Conservation (phyloP, 2,888 invertebrate genomes). For the Calephelis perditalis region DNA sequence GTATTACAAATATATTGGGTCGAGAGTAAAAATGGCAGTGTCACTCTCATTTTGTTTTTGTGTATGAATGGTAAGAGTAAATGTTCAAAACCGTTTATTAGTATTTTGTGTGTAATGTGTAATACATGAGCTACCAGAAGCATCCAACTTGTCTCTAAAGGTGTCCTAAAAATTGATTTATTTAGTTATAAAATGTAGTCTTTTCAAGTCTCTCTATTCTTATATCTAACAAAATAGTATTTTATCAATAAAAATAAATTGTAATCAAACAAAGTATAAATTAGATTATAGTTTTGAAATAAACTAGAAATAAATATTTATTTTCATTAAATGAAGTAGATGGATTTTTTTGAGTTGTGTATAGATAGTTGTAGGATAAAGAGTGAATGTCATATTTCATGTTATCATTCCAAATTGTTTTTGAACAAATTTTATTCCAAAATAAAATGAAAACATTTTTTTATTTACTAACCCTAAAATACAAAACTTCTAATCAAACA, state of each 20-base stretch:
- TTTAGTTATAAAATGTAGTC: constrained; percentile 26
- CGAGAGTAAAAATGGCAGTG: too few species aligned
- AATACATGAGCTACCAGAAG: too few species aligned
- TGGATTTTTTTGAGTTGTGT: constrained; percentile 40
- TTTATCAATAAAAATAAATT: constrained; percentile 37
- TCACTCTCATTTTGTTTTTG: too few species aligned
- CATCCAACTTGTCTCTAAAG: too few species aligned
- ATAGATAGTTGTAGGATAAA: constrained; percentile 38
- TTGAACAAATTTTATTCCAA: constrained; percentile 62
- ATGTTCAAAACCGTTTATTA: too few species aligned
- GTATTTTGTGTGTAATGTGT: too few species aligned
- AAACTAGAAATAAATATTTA: constrained; percentile 42
- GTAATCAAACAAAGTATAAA: constrained; percentile 48
- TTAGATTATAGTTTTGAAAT: constrained; percentile 44
- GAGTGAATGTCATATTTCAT: constrained; percentile 31
- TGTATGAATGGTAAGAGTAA: too few species aligned
- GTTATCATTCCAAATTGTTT: constrained; percentile 52
- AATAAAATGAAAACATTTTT: constrained; percentile 53
- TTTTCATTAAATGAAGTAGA: constrained; percentile 58
- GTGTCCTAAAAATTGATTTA: too few species aligned
- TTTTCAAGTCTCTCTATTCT: constrained; percentile 42
- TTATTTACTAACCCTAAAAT: constrained; percentile 28
- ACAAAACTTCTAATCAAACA: too few species aligned
- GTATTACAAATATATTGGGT: too few species aligned
- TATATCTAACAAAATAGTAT: constrained; percentile 31